Conservation (phyloP, 2,888 invertebrate genomes). For the Cheiracanthium punctorium region DNA sequence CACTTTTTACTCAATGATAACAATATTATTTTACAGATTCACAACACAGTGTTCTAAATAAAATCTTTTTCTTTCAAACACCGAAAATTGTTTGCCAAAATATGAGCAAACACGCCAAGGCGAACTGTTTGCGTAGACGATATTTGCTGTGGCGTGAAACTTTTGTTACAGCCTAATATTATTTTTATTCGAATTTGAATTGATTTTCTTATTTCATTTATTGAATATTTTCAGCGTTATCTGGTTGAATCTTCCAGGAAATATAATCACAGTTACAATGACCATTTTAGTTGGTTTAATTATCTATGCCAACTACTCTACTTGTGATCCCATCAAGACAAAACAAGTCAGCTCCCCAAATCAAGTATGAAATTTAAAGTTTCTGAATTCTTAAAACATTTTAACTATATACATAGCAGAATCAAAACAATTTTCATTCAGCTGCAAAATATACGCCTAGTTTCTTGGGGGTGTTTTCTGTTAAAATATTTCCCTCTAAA, state of each 20-base stretch:
- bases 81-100: neutral
- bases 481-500: too few species aligned
- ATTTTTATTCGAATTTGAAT: too few species aligned
- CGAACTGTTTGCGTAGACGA: neutral
- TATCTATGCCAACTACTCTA: conserved; percentile 86
- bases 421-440: too few species aligned
- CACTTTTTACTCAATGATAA: neutral
- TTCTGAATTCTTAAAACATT: too few species aligned
- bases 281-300: conserved; percentile 92
- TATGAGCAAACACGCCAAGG: neutral
- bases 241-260: conserved; percentile 84
- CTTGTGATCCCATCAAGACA: conserved; percentile 89
- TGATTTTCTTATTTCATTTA: too few species aligned
- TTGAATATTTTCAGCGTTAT: conserved; percentile 81
- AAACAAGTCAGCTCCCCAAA: conserved; percentile 76
- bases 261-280: conserved; percentile 86
- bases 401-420: too few species aligned
- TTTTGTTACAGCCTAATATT: neutral
- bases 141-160: neutral
- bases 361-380: conserved; percentile 77
- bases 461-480: too few species aligned
- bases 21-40: neutral
- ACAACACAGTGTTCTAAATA: neutral
- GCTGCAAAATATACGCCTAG: too few species aligned
- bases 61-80: neutral